A percentile compares a stretch with the other conserved stretches of the same genome.
Conservation (phyloP, 2,888 invertebrate genomes). For the Stenolophus ochropezus region DNA sequence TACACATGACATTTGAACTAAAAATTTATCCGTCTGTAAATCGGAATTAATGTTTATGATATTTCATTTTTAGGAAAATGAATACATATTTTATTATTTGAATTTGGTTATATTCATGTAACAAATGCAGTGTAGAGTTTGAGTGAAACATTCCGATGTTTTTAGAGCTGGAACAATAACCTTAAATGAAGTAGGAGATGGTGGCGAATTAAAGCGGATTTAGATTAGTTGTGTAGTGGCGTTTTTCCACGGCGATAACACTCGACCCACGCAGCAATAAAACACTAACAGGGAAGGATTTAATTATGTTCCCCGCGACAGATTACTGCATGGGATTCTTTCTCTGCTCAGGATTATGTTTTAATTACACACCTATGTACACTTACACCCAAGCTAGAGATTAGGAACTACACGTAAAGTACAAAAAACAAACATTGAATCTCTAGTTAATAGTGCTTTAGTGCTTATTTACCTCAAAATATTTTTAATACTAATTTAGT, state of each 20-base stretch:
- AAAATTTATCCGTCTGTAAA: too few species aligned
- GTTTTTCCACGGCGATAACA: constrained; percentile 43
- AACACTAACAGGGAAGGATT: constrained; percentile 33
- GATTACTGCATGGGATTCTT: background rate
- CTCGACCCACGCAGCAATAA: constrained; percentile 20
- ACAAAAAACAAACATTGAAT: too few species aligned
- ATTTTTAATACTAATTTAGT: too few species aligned
- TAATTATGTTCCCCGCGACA: constrained; percentile 37
- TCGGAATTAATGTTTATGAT: too few species aligned
- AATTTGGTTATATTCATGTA: too few species aligned
- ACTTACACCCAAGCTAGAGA: background rate
- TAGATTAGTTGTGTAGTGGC: constrained; percentile 48
- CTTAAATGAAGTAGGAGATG: constrained; percentile 42
- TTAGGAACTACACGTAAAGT: too few species aligned
- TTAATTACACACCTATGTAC: background rate
- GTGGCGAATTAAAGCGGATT: constrained; percentile 51
- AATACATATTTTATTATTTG: too few species aligned
- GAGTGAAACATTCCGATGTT: background rate
- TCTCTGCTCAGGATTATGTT: background rate
- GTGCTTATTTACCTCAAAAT: too few species aligned
- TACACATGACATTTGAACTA: too few species aligned
- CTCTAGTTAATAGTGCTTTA: too few species aligned
- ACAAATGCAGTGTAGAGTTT: too few species aligned
- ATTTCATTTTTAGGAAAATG: too few species aligned
- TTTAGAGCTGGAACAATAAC: constrained; percentile 11